These are phyloP conservation scores for Leistus spinibarbis DNA, from an alignment of 2,888 invertebrate genomes.

Conservation along the genomic window DNA sequence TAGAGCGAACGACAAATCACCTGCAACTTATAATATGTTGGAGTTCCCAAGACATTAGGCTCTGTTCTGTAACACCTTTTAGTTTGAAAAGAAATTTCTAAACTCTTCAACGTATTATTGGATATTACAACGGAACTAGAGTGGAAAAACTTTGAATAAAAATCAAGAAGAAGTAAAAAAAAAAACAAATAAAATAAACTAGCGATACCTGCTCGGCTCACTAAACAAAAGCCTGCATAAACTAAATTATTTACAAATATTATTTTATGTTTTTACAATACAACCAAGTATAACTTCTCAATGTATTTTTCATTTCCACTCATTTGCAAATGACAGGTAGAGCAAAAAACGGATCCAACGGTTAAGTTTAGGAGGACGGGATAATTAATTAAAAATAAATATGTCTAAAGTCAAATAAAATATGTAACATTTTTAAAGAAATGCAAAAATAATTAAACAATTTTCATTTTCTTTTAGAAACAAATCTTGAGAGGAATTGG, in stretches of 20 bases:
- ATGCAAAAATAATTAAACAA: too few relatives aligned
- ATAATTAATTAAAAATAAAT: too few relatives aligned
- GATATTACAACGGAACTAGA: slow-evolving; percentile 31
- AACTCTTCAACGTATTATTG: slow-evolving; percentile 36
- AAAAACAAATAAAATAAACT: too few relatives aligned
- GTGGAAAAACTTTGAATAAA: slow-evolving; percentile 34
- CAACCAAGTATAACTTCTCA: neutral
- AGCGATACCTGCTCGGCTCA: too few relatives aligned
- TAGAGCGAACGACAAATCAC: slow-evolving; percentile 30
- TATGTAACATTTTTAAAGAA: too few relatives aligned
- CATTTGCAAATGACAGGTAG: too few relatives aligned
- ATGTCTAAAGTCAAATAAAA: too few relatives aligned
- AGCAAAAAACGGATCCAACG: too few relatives aligned
- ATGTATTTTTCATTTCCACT: too few relatives aligned
- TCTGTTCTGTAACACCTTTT: slow-evolving; percentile 35
- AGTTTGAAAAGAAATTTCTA: slow-evolving; percentile 37
- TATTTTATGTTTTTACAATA: neutral
- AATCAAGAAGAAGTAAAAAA: slow-evolving; percentile 20
- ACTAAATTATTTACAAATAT: slow-evolving; percentile 3
- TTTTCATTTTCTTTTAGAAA: too few relatives aligned
- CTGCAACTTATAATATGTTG: slow-evolving; percentile 30
- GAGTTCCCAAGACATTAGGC: slow-evolving; percentile 35
- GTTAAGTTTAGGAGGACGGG: too few relatives aligned
- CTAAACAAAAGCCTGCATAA: neutral
- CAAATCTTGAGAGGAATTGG: too few relatives aligned